phyloP scores from a whole-genome alignment of 2,888 invertebrate species.

The Cryptus viduatorius region DNA sequence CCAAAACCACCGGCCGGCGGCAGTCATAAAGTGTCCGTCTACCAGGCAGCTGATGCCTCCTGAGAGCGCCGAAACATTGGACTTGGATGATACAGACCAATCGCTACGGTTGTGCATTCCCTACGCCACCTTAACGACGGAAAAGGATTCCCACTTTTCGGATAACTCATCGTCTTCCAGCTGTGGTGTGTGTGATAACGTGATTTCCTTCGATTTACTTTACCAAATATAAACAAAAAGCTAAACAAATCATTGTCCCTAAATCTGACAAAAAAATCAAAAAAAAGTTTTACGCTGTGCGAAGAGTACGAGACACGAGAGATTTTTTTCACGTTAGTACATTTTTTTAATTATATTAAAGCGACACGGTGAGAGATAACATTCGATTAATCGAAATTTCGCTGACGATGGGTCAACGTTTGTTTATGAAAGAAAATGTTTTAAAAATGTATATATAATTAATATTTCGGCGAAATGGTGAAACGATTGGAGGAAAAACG shows the following conservation, averaged over 20 bases:
- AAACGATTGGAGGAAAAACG: not conserved
- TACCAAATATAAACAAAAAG: not conserved
- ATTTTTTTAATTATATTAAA: not conserved
- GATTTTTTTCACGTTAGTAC: not conserved
- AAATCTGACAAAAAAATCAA: no score
- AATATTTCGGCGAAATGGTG: constrained; percentile 5
- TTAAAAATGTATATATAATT: no score
- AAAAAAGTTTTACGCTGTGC: not conserved
- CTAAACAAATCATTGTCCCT: not conserved
- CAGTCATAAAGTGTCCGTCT: constrained; percentile 69
- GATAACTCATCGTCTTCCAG: constrained; percentile 48
- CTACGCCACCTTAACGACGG: constrained; percentile 22
- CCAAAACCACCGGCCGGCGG: constrained; percentile 69
- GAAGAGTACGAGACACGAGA: not conserved
- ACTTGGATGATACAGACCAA: constrained; percentile 26
- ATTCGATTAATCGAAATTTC: not conserved
- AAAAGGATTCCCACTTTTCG: constrained; percentile 40
- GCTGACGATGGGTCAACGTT: not conserved
- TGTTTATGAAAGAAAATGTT: not conserved
- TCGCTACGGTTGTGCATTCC: constrained; percentile 22
- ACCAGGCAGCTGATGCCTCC: constrained; percentile 67
- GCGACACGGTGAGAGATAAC: not conserved
- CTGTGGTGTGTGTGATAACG: constrained; percentile 60
- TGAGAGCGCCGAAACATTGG: constrained; percentile 23
- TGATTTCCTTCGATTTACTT: constrained; percentile 1